A percentile compares a stretch with the other conserved stretches of the same genome.
Evolutionary conservation across 2,888 invertebrate genomes (phyloP).

Genomic region (Gibbula magus): DNA sequence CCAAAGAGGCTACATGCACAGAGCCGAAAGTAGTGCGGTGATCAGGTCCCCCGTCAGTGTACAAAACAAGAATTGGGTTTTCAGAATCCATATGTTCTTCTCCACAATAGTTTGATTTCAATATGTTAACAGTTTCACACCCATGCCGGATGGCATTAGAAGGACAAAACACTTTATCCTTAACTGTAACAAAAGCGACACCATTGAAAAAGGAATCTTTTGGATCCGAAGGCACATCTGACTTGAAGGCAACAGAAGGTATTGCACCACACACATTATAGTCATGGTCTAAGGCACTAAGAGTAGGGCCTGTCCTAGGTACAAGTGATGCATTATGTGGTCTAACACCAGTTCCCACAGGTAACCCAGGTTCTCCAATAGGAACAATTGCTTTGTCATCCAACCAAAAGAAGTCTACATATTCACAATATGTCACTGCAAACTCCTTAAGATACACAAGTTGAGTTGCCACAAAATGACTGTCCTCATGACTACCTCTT

Average conservation of each 20-base stretch:
- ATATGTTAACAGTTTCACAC: slow-evolving; percentile 1
- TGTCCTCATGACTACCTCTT: slow-evolving; percentile 20
- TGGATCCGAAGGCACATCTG: slow-evolving; percentile 18
- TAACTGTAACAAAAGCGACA: slow-evolving; percentile 25
- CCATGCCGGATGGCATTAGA: slow-evolving; percentile 27
- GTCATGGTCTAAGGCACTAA: slow-evolving; percentile 35
- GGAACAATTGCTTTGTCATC: slow-evolving; percentile 39
- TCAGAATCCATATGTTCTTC: slow-evolving; percentile 2
- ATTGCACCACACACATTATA: slow-evolving; percentile 27
- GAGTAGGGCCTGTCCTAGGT: not conserved
- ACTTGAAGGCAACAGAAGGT: slow-evolving; percentile 26
- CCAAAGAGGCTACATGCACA: slow-evolving; percentile 18
- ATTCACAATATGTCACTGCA: slow-evolving; percentile 23
- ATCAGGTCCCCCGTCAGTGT: slow-evolving; percentile 30
- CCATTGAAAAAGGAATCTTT: slow-evolving; percentile 29
- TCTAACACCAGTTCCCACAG: slow-evolving; percentile 23
- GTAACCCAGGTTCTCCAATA: slow-evolving; percentile 28
- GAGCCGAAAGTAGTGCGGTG: slow-evolving; percentile 20
- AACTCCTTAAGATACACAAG: slow-evolving; percentile 15
- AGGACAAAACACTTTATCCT: slow-evolving; percentile 29
- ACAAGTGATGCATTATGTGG: slow-evolving; percentile 16
- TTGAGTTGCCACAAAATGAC: not conserved
- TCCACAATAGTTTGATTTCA: not conserved
- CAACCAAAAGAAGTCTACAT: slow-evolving; percentile 11
- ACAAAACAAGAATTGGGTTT: slow-evolving; percentile 22